phyloP scores from a whole-genome alignment of 2,113 vertebrate species.

The Oncorhynchus tshawytscha region DNA sequence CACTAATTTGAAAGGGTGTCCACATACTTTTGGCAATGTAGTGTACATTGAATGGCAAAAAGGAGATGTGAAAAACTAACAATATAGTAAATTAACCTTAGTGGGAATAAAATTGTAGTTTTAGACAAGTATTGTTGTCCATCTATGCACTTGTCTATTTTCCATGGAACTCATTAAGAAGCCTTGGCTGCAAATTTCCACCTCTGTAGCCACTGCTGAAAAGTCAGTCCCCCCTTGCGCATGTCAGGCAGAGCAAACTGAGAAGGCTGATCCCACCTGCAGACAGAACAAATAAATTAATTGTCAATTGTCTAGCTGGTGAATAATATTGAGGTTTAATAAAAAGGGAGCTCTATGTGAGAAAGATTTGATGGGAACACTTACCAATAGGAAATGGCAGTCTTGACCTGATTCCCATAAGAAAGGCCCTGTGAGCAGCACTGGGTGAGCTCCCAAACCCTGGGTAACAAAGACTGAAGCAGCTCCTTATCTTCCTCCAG shows the following conservation, averaged over 20 bases:
- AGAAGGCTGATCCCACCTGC: conserved; percentile 80
- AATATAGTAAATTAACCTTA: no score
- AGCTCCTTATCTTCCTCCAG: conserved; percentile 66
- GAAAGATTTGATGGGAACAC: conserved; percentile 14
- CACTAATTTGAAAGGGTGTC: no score
- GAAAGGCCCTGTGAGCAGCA: conserved; percentile 62
- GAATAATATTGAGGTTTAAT: no score
- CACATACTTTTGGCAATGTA: no score
- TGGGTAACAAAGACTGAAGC: conserved; percentile 63
- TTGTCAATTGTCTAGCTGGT: no score
- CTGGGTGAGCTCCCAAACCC: conserved; percentile 55
- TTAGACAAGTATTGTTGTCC: no score
- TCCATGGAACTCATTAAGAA: neutral
- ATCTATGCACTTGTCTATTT: neutral
- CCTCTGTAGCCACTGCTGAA: conserved; percentile 75
- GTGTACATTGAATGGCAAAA: no score
- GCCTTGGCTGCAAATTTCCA: conserved; percentile 71
- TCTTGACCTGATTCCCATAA: conserved; percentile 63
- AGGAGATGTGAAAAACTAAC: no score
- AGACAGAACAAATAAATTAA: neutral
- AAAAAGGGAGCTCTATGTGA: neutral
- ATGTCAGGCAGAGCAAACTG: conserved; percentile 71
- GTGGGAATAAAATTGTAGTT: no score
- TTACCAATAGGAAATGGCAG: conserved; percentile 74
- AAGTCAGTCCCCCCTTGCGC: conserved; percentile 64